Evolutionary conservation across 2,888 invertebrate species (phyloP).

Genomic region (Harpalus rufipes): DNA sequence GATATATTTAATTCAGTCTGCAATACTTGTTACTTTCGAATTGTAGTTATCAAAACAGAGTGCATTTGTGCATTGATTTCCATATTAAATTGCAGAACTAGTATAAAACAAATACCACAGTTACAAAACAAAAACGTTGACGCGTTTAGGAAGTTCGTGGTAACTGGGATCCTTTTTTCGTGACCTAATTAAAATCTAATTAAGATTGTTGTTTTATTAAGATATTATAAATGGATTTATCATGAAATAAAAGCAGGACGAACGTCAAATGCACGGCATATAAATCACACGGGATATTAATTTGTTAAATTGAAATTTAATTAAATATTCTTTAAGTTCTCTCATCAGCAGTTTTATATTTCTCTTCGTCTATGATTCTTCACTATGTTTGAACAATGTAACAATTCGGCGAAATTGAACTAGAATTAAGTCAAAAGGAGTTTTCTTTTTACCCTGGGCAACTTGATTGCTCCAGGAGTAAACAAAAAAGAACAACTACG

Average conservation of each 20-base stretch:
- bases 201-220: slow-evolving; percentile 8
- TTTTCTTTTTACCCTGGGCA: not conserved
- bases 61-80: slow-evolving; percentile 10
- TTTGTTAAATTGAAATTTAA: too few species aligned
- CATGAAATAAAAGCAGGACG: not conserved
- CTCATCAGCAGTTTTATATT: too few species aligned
- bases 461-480: not conserved
- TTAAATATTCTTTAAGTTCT: too few species aligned
- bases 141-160: slow-evolving; percentile 18
- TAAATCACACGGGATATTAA: too few species aligned
- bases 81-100: slow-evolving; percentile 5
- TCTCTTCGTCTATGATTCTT: not conserved
- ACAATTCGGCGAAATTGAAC: not conserved
- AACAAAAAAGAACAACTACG: not conserved
- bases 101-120: slow-evolving; percentile 14
- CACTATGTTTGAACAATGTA: not conserved
- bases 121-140: slow-evolving; percentile 8
- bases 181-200: slow-evolving; percentile 17
- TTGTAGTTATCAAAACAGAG: not conserved
- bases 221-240: slow-evolving; percentile 8
- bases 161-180: not conserved
- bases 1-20: slow-evolving; percentile 1
- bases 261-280: not conserved
- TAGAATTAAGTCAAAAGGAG: not conserved
- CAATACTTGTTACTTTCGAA: slow-evolving; percentile 7